Conservation (phyloP, 2,113 vertebrate genomes). For the Hystrix cristata region DNA sequence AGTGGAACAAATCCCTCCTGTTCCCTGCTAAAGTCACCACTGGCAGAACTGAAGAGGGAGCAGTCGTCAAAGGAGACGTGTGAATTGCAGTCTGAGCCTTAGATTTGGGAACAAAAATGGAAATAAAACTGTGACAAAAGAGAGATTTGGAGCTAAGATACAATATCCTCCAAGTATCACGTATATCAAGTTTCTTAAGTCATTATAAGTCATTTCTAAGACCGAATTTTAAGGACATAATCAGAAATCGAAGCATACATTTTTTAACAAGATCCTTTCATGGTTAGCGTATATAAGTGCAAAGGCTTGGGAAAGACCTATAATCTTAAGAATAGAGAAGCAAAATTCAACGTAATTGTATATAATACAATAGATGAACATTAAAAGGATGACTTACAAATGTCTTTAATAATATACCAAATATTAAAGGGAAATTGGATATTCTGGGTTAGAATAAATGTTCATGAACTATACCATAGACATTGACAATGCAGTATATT, state of each 20-base stretch:
- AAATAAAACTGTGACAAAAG: not conserved
- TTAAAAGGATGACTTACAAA: not conserved
- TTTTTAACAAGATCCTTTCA: not conserved
- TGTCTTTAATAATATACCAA: not conserved
- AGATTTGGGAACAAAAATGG: not conserved
- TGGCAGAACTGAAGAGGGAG: not conserved
- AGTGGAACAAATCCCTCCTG: accelerated
- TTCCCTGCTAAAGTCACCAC: accelerated
- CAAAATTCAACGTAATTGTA: not conserved
- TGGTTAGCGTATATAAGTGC: not conserved
- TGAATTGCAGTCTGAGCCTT: not conserved
- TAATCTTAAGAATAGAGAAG: not conserved
- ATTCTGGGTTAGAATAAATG: not conserved
- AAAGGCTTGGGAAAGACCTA: not conserved
- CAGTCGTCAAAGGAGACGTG: not conserved
- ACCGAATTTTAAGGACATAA: not conserved
- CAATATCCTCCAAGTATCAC: not conserved
- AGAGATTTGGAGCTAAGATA: not conserved
- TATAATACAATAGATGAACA: not conserved
- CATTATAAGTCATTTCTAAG: too few relatives aligned
- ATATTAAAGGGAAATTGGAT: not conserved
- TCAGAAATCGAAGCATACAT: not conserved
- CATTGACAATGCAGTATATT: not conserved
- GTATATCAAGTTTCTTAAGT: not conserved
- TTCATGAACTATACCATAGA: not conserved